Evolutionary conservation across 1,140 invertebrate genomes (phyloP).

Genomic region (Heliconius hermathena): DNA sequence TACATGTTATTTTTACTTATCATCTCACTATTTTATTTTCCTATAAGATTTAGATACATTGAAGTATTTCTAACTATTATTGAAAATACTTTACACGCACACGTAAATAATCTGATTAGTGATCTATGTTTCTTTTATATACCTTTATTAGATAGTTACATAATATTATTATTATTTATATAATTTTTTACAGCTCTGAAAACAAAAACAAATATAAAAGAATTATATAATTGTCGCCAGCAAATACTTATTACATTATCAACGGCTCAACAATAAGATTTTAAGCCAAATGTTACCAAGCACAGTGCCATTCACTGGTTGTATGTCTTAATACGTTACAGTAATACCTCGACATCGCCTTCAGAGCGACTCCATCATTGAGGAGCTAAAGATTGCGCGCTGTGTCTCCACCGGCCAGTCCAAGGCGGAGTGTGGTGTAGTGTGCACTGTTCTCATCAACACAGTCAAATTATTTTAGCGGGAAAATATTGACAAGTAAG

Average conservation of each 20-base stretch:
- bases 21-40: too few species aligned
- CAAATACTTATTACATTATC: not conserved
- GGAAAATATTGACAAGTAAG: conserved; percentile 26
- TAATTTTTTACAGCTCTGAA: not conserved
- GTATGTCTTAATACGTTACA: conserved; percentile 40
- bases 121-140: too few species aligned
- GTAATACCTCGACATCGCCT: conserved; percentile 38
- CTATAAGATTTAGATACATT: too few species aligned
- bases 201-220: not conserved
- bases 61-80: too few species aligned
- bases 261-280: not conserved
- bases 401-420: conserved; percentile 40
- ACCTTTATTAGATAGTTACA: not conserved
- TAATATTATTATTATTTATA: not conserved
- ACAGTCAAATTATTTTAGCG: not conserved
- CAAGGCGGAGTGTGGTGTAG: conserved; percentile 23
- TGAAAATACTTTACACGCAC: too few species aligned
- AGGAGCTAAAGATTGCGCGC: conserved; percentile 44
- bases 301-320: conserved; percentile 32
- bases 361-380: conserved; percentile 39
- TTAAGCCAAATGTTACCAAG: conserved; percentile 39
- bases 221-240: not conserved
- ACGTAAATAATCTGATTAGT: too few species aligned
- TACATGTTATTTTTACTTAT: too few species aligned
- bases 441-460: conserved; percentile 27